Percentiles rank a stretch among this genome's conserved stretches.
phyloP scores from a whole-genome alignment of 1,140 invertebrate genomes.

The Panagrolaimus sp. region DNA sequence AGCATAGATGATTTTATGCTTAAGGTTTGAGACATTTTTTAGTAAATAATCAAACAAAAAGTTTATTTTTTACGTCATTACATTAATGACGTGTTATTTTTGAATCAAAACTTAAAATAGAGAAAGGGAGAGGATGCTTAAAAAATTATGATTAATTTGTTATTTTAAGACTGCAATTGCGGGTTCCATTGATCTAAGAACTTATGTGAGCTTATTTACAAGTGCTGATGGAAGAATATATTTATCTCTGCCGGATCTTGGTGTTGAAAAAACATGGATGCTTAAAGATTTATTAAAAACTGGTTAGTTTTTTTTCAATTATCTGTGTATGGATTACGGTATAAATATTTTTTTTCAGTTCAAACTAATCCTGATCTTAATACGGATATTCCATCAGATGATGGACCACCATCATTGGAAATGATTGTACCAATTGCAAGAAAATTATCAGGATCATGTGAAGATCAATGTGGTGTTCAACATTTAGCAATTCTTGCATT shows the following conservation, averaged over 20 bases:
- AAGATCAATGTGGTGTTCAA: neutral
- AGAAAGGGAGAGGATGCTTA: no score
- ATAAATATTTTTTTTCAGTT: neutral
- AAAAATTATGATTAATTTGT: conserved; percentile 17
- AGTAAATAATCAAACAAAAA: conserved; percentile 64
- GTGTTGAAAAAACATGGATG: neutral
- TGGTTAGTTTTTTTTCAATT: neutral
- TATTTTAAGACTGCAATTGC: conserved; percentile 3
- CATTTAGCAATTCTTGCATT: neutral
- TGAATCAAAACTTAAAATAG: conserved; percentile 5
- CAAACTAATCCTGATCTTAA: conserved; percentile 17
- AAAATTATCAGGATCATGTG: neutral
- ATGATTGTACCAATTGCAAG: neutral
- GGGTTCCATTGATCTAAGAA: neutral
- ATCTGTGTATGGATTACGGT: neutral
- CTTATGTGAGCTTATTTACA: neutral
- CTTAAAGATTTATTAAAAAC: neutral
- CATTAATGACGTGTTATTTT: neutral
- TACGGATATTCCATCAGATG: conserved; percentile 39
- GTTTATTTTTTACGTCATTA: conserved; percentile 58
- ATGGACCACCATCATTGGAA: neutral
- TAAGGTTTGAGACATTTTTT: no score
- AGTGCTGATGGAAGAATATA: conserved; percentile 10
- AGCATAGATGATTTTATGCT: no score
- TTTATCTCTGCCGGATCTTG: conserved; percentile 1